Base-by-base conservation (phyloP, 1,140 invertebrate species). In the Solen grandis region DNA sequence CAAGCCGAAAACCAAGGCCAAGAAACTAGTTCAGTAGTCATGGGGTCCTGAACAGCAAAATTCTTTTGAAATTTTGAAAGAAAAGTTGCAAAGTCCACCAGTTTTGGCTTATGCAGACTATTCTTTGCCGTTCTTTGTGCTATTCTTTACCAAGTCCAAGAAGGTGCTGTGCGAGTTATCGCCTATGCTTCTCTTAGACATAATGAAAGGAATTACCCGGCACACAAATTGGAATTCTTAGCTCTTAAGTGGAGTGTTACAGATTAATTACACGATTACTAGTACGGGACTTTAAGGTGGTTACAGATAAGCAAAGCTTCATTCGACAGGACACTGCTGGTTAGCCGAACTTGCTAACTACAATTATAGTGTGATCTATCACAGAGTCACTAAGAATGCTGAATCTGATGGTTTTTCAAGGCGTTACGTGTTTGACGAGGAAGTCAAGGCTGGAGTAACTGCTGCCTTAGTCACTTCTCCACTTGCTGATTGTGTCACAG, bases 91-190 rank as follows among this genome's bases (percentile, higher is more conserved):
- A n/a, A n/a, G n/a, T n/a, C n/a, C n/a, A n/a, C n/a, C n/a, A n/a
- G n/a, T n/a, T n/a, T n/a, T n/a, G n/a, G n/a, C n/a, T n/a, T n/a
- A n/a, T n/a, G n/a, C n/a, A n/a, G n/a, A n/a, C n/a, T n/a, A n/a
- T n/a, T n/a, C n/a, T n/a, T 87, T 19, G 77, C 84, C 83, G 90
- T 90, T 8, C 78, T 93, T 36, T 91, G 90, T 27, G 92, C 90
- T 19, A 88, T 92, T 14, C 70, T 80, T 2, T 81, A 68, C 22
- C 82, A 81, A 22, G 27, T 75, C 16, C 60, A 75, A 25, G 65
- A 73, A 36, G 78, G 70, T 8, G 46, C 25, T 10, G 46, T 63
- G 14, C n/a, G 59, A 29, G 73, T 77, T 10, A 77, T 69, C 27
- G 33, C 60, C 38, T 84, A 69, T 65, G 82, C 68, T 8, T 76